Evolutionary conservation across 1,140 invertebrate species (phyloP).

Genomic region (Diplogasteroides magnus): DNA sequence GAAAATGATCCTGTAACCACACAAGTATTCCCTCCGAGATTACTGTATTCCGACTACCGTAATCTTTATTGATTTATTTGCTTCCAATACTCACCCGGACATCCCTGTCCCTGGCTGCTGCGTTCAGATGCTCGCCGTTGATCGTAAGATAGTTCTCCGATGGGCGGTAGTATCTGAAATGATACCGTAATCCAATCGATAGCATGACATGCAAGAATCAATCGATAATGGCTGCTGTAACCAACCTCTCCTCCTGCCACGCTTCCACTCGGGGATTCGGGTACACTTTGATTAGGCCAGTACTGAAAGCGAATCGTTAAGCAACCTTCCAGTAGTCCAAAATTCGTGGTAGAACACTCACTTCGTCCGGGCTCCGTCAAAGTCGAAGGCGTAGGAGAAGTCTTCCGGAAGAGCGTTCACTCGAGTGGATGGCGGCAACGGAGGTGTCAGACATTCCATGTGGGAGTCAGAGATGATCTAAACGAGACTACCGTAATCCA

Average conservation of each 20-base stretch:
- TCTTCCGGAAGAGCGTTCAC: constrained; percentile 34
- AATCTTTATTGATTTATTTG: no score
- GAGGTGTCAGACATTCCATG: constrained; percentile 34
- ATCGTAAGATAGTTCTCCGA: constrained; percentile 42
- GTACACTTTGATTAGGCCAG: not conserved
- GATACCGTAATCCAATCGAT: no score
- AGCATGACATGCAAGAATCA: no score
- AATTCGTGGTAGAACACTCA: constrained; percentile 5
- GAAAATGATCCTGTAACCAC: constrained; percentile 7
- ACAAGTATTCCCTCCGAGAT: no score
- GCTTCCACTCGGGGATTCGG: not conserved
- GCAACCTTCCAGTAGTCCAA: no score
- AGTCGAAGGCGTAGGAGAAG: constrained; percentile 42
- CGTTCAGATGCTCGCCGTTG: constrained; percentile 46
- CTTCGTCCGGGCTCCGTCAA: constrained; percentile 41
- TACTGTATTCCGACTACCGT: constrained; percentile 6
- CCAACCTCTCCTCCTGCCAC: not conserved
- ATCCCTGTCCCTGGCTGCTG: constrained; percentile 36
- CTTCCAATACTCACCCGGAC: constrained; percentile 25
- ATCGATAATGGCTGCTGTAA: no score
- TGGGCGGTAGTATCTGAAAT: constrained; percentile 22
- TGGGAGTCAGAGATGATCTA: constrained; percentile 11
- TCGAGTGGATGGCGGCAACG: constrained; percentile 17
- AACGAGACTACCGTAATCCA: no score
- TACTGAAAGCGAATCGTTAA: not conserved